Percentiles rank a stretch among this genome's conserved stretches.
Evolutionary conservation across 2,888 invertebrate species (phyloP).

Genomic region (Polydrusus pterygomalis): DNA sequence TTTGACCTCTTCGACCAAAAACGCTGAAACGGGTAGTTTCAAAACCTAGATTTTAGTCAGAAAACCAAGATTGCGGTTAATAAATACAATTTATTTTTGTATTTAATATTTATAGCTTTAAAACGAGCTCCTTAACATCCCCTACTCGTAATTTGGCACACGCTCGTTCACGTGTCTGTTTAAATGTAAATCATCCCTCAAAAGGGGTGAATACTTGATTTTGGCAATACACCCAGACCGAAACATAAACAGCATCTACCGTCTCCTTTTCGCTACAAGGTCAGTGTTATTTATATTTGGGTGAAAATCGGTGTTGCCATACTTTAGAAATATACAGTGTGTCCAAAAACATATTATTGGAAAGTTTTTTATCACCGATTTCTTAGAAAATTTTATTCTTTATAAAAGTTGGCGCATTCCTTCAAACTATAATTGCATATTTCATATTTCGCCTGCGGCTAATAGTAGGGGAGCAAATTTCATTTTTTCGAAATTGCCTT

Average conservation of each 20-base stretch:
- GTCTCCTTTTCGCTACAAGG: slow-evolving; percentile 3
- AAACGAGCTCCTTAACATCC: slow-evolving; percentile 8
- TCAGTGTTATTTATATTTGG: slow-evolving; percentile 40
- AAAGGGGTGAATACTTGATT: slow-evolving; percentile 46
- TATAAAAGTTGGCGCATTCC: too few species aligned
- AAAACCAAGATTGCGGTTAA: too few species aligned
- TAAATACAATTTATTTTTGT: not conserved
- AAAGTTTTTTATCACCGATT: too few species aligned
- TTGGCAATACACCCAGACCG: slow-evolving; percentile 17
- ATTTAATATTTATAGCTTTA: not conserved
- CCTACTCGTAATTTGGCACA: slow-evolving; percentile 16
- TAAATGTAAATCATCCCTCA: slow-evolving; percentile 31
- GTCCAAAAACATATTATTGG: too few species aligned
- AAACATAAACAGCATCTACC: slow-evolving; percentile 31
- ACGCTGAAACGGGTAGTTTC: too few species aligned
- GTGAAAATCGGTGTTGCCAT: not conserved
- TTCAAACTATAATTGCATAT: too few species aligned
- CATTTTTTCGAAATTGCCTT: too few species aligned
- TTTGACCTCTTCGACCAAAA: too few species aligned
- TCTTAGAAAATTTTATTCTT: too few species aligned
- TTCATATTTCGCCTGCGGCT: too few species aligned
- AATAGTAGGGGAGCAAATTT: too few species aligned
- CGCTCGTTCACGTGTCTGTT: slow-evolving; percentile 19
- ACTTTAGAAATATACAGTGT: not conserved
- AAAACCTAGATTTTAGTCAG: too few species aligned